Base-by-base conservation (phyloP, 2,113 vertebrate genomes). In the Connochaetes taurinus region DNA sequence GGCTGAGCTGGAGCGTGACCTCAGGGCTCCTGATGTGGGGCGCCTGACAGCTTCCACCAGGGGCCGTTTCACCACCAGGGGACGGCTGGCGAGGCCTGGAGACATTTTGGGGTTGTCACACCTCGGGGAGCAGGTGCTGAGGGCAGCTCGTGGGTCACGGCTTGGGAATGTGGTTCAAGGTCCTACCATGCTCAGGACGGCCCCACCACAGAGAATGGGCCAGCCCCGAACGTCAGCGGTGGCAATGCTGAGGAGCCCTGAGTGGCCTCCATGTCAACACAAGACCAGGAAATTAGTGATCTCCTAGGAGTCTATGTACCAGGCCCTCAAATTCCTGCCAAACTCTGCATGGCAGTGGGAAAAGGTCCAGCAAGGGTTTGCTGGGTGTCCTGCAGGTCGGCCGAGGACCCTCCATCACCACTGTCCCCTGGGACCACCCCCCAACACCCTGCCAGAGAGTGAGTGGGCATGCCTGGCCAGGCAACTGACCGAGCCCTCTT, bases 1-100 rank as follows among this genome's bases (percentile, higher is more conserved):
- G 2, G n/a, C 78, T 29, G 21, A 33, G 31, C n/a, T 2, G 27
- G 4, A 12, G n/a, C 9, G 0, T 2, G 67, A 9, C 2, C 43
- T 14, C 57, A 17, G 53, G 90, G 9, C 45, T 36, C 23, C 16
- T 0, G 8, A 74, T 0, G 0, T 23, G 7, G 1, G 29, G 76
- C 0, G 0, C 33, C 57, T 2, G 27, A 45, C 3, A 14, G 89
- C 45, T n/a, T 17, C 58, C 29, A 10, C 21, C 6, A 7, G 50
- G 86, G 27, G 14, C 3, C 1, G 0, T 2, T 1, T 2, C 4
- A 6, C 5, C n/a, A 31, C 29, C 2, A 0, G 43, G 62, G 36
- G 29, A 31, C 2, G 21, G 23, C 0, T 31, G 36, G 23, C 31
- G 9, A 78, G 1, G 5, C n/a, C 50, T 45, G 33, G 29, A 55